Percentiles rank a stretch among this genome's conserved stretches.
These are phyloP conservation scores for Thaumetopoea pityocampa DNA, from an alignment of 1,140 invertebrate genomes.

Conservation along the genomic window DNA sequence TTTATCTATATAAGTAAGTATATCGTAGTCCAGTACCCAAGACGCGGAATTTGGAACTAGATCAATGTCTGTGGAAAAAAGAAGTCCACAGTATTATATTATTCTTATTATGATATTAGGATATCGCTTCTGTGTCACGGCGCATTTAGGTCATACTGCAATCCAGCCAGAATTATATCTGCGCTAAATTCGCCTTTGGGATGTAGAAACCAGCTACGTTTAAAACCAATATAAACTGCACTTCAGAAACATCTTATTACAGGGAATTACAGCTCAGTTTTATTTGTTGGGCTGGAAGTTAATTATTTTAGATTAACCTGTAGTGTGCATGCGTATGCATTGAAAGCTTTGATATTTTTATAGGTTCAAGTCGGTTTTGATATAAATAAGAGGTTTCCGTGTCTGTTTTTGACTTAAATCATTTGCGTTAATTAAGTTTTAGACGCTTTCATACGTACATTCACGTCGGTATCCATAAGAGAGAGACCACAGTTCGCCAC, in stretches of 20 bases:
- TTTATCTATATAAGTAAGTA: too few relatives aligned
- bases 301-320: too few relatives aligned
- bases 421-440: too few relatives aligned
- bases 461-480: too few relatives aligned
- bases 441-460: too few relatives aligned
- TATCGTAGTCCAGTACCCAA: too few relatives aligned
- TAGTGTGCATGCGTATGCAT: slow-evolving; percentile 17
- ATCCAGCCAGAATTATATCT: slow-evolving; percentile 21
- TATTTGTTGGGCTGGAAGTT: too few relatives aligned
- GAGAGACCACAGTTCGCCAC: too few relatives aligned
- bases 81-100: too few relatives aligned
- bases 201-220: slow-evolving; percentile 20
- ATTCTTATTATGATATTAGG: slow-evolving; percentile 7
- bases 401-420: too few relatives aligned
- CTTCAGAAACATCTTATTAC: slow-evolving; percentile 7
- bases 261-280: slow-evolving; percentile 12
- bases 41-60: too few relatives aligned
- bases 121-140: slow-evolving; percentile 11
- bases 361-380: slow-evolving; percentile 11
- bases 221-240: slow-evolving; percentile 1
- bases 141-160: slow-evolving; percentile 21
- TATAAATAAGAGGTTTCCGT: slow-evolving; percentile 10
- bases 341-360: slow-evolving; percentile 20
- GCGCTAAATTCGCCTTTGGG: slow-evolving; percentile 20
- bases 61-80: too few relatives aligned